These are phyloP conservation scores for Eudyptes chrysolophus DNA, from an alignment of 2,113 vertebrate genomes.

Conservation along the genomic window DNA sequence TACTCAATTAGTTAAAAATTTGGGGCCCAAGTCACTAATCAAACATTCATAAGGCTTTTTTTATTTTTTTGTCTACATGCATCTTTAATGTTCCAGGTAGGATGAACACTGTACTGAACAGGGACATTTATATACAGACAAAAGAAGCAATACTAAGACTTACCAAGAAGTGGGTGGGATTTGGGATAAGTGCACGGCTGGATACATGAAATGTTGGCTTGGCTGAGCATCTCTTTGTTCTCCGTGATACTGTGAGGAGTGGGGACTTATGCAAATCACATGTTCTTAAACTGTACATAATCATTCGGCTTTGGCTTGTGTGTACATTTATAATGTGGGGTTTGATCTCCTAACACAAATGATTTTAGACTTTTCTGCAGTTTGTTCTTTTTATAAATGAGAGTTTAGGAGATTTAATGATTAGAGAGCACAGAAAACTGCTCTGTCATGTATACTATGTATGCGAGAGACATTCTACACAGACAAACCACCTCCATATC, in stretches of 20 bases:
- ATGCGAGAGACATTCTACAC: accelerated
- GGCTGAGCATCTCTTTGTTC: slow-evolving; percentile 65
- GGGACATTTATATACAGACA: slow-evolving; percentile 49
- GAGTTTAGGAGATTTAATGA: background rate
- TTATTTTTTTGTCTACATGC: background rate
- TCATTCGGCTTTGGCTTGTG: background rate
- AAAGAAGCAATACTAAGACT: slow-evolving; percentile 37
- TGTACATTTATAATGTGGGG: accelerated
- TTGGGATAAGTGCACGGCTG: slow-evolving; percentile 31
- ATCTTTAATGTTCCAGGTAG: slow-evolving; percentile 58
- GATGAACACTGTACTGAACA: slow-evolving; percentile 31
- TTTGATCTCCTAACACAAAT: background rate
- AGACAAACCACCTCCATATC: background rate
- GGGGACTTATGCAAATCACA: slow-evolving; percentile 35
- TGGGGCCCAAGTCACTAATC: slow-evolving; percentile 48
- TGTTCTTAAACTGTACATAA: background rate
- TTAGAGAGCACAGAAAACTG: background rate
- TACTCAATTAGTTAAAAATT: slow-evolving; percentile 79
- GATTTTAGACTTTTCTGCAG: background rate
- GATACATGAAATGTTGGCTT: slow-evolving; percentile 25
- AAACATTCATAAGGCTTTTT: slow-evolving; percentile 17
- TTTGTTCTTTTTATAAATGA: background rate
- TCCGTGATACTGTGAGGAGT: background rate
- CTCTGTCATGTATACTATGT: accelerated
- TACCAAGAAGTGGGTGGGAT: slow-evolving; percentile 55